These are phyloP conservation scores for Stegophylla sp. DNA, from an alignment of 2,888 invertebrate genomes.

Conservation along the genomic window DNA sequence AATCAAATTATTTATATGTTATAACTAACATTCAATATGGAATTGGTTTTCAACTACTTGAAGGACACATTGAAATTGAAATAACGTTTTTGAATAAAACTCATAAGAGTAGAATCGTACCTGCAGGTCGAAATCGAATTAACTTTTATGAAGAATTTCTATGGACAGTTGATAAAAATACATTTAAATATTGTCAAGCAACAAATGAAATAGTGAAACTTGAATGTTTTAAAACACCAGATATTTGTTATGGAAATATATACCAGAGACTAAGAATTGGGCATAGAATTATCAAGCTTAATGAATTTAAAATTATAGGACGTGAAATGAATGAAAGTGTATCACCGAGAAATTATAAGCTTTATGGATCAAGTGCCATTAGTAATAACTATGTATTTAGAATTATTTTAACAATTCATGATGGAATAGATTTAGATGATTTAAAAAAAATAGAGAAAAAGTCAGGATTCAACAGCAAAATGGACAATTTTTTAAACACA, in stretches of 20 bases:
- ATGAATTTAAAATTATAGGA: conserved; percentile 45
- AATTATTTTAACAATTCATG: conserved; percentile 37
- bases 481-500: background rate
- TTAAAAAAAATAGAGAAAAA: background rate
- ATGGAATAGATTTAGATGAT: background rate
- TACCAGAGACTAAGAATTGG: conserved; percentile 33
- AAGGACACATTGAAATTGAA: conserved; percentile 25
- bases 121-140: conserved; percentile 13
- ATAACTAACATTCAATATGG: conserved; percentile 36
- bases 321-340: conserved; percentile 30
- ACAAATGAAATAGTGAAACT: conserved; percentile 25
- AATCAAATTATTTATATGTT: conserved; percentile 21
- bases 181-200: conserved; percentile 12
- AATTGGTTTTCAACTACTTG: conserved; percentile 39
- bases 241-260: background rate
- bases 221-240: conserved; percentile 37
- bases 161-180: conserved; percentile 30
- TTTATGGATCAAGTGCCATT: conserved; percentile 27
- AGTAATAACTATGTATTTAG: background rate
- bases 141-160: conserved; percentile 30
- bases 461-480: background rate
- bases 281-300: conserved; percentile 21
- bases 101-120: background rate
- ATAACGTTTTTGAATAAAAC: conserved; percentile 14
- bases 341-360: conserved; percentile 16